Evolutionary conservation across 2,113 vertebrate species (phyloP), one percentile per base, ranked within the genome.

Genomic region (Oenanthe oenanthe): DNA sequence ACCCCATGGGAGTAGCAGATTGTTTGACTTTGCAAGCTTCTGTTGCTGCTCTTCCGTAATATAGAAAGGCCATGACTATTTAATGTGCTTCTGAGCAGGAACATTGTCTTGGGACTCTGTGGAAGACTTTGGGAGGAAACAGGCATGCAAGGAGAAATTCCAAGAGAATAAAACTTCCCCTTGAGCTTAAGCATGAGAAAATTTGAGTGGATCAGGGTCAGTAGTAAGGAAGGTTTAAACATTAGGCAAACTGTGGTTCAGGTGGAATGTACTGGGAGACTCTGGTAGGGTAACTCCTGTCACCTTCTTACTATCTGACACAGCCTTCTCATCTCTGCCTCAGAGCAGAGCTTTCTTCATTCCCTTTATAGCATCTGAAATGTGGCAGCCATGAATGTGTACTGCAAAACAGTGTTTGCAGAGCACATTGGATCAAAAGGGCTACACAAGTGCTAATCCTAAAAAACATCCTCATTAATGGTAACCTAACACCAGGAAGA

Each of bases 291-390:
- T 14, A 67, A 4, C 25, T 84, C 57, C 32, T 84, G 28, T 66
- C 38, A 31, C 29, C 42, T 51, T 50, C 21, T 29, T 18, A 13
- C n/a, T 2, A 2, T 17, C 62, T 76, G 54, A 40, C 0, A 0
- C 4, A 8, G 13, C 42, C 28, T 79, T 42, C 32, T 62, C 20
- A 56, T 34, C 53, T 14, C 21, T 40, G 7, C 42, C 43, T 84
- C 31, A 22, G 47, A 78, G 25, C 29, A 89, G 28, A 34, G 20
- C 19, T 89, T 78, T 65, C 43, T 25, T 63, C 20, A 4, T 78
- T 81, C 15, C 17, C 17, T 79, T 88, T 57, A 75, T 72, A 82
- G 45, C 11, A 9, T 56, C 62, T 92, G 61, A 63, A 78, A 43
- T 20, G 11, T 57, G 29, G 19, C 67, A 83, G n/a, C 45, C 34